phyloP scores from a whole-genome alignment of 2,113 vertebrate genomes.

The Trachemys scripta region DNA sequence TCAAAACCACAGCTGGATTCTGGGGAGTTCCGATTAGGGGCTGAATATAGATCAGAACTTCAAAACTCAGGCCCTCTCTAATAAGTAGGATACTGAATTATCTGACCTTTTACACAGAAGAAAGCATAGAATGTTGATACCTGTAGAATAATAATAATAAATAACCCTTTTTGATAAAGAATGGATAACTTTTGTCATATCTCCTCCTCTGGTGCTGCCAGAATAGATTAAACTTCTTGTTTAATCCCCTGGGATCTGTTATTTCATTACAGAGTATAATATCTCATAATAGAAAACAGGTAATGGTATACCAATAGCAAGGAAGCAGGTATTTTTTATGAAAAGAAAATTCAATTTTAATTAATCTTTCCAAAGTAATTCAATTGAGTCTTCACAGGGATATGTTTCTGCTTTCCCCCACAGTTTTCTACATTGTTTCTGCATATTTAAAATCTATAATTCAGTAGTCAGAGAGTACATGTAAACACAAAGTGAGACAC shows the following conservation, averaged over 20 bases:
- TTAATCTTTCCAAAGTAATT: slow-evolving; percentile 77
- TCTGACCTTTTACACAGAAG: not conserved
- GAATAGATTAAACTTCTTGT: slow-evolving; percentile 54
- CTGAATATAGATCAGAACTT: not conserved
- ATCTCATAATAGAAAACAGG: slow-evolving; percentile 66
- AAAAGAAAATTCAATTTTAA: slow-evolving; percentile 79
- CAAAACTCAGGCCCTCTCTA: not conserved
- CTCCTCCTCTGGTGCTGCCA: not conserved
- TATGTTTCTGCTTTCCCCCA: slow-evolving; percentile 25
- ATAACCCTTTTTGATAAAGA: not conserved
- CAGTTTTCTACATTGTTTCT: slow-evolving; percentile 3
- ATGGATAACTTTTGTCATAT: not conserved
- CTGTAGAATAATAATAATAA: not conserved
- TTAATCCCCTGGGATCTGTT: slow-evolving; percentile 48
- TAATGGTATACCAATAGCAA: slow-evolving; percentile 67
- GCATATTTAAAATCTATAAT: not conserved
- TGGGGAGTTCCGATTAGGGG: not conserved
- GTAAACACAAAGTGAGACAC: slow-evolving; percentile 46
- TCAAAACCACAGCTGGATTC: not conserved
- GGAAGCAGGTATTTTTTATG: slow-evolving; percentile 73
- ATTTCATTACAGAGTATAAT: slow-evolving; percentile 69
- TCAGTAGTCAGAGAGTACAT: not conserved
- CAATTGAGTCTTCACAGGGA: slow-evolving; percentile 70
- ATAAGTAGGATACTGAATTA: not conserved
- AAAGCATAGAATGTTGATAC: not conserved